phyloP scores from a whole-genome alignment of 2,113 vertebrate species.

The Madoqua kirkii region DNA sequence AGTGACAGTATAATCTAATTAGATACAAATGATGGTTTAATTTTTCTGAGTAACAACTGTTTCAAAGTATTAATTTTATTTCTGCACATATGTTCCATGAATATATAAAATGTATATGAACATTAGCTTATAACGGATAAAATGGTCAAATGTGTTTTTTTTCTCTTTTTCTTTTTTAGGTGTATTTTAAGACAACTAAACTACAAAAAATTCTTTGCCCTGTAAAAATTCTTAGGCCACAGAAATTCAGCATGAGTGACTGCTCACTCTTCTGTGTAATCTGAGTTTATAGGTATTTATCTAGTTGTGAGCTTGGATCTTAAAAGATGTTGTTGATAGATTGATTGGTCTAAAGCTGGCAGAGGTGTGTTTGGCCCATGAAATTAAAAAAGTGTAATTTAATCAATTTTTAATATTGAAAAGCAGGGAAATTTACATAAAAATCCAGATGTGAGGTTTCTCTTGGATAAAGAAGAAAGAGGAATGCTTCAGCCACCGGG shows the following conservation, averaged over 20 bases:
- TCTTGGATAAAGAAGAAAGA: not conserved
- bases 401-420: slow-evolving; percentile 5
- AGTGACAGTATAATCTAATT: not conserved
- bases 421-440: not conserved
- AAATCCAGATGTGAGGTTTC: not conserved
- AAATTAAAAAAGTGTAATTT: not conserved
- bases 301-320: not conserved
- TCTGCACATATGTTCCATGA: not conserved
- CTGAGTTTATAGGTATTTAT: not conserved
- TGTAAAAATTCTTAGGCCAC: not conserved
- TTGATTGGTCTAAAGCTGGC: not conserved
- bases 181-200: not conserved
- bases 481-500: not conserved
- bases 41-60: not conserved
- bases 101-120: not conserved
- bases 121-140: not conserved
- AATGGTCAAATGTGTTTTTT: not conserved
- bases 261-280: not conserved
- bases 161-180: not conserved
- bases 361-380: not conserved
- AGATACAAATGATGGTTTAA: not conserved
- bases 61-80: not conserved
- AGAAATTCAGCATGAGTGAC: not conserved
- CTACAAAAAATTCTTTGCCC: not conserved
- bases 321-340: not conserved